Base-by-base conservation (phyloP, 2,888 invertebrate species). In the Ramazzottius varieornatus region DNA sequence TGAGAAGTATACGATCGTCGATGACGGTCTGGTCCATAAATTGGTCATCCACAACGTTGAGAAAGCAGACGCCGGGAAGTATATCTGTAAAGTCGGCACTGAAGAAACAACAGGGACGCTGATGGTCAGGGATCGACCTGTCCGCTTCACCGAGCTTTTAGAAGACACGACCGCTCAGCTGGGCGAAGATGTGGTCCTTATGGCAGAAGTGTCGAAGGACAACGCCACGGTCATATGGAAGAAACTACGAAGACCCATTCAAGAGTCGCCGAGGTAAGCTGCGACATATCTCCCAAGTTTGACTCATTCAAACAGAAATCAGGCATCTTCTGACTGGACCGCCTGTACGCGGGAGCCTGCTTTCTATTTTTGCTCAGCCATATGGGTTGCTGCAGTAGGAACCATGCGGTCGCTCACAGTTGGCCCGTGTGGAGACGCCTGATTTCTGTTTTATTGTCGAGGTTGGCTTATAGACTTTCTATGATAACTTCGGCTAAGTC, bases 241-340 rank as follows among this genome's bases (percentile, higher is more conserved):
- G 24, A 54, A 54, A 24, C 54, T 54, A 24, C 54, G 54, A 4
- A 54, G 24, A 54, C 4, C 29, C 4, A 8, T 54, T 24, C 8
- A 16, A 4, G 54, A 16, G 29, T 54, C 54, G 4, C 8, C n/a
- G 4, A 32, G 67, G 67, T 63, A 69, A n/a, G n/a, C n/a, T n/a
- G n/a, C n/a, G n/a, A n/a, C n/a, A n/a, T n/a, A n/a, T n/a, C n/a
- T n/a, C n/a, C n/a, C n/a, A n/a, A n/a, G n/a, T n/a, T n/a, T n/a
- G n/a, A n/a, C n/a, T n/a, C n/a, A n/a, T n/a, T n/a, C n/a, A n/a
- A n/a, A n/a, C n/a, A n/a, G n/a, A n/a, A n/a, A n/a, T n/a, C n/a
- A n/a, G n/a, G n/a, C n/a, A n/a, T n/a, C n/a, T n/a, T n/a, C n/a
- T n/a, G n/a, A n/a, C n/a, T n/a, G n/a, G n/a, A n/a, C n/a, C n/a